Evolutionary conservation across 1,140 invertebrate genomes (phyloP), one percentile per base, ranked within the genome.

Genomic region (Microvelia longipes): DNA sequence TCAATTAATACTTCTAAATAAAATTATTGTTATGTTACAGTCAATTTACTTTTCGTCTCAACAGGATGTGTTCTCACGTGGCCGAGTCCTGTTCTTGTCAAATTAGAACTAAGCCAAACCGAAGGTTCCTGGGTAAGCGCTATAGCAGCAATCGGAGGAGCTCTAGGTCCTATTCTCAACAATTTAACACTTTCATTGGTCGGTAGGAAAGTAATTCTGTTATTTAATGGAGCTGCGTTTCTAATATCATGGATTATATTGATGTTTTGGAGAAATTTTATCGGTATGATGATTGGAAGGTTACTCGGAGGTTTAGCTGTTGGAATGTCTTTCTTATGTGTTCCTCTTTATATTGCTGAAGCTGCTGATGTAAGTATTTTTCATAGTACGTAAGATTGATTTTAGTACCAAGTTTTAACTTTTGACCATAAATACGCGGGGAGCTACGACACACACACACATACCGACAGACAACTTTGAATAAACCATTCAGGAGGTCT

Each of bases 51-150:
- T 2, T 50, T 61, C 27, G n/a, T 69, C 14, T 69, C 68, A n/a
- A 69, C 62, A 14, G 68, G 68, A 28, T 30, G 29, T 25, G 68
- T 69, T 19, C 26, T 69, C 13, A 50, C 62, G 30, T 69, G 68
- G 68, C 28, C 68, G 15, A 61, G 30, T 1, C 68, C 68, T 13
- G 50, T 66, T 13, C 25, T 69, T 0, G 61, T 62, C 5, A 30
- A 65, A 13, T 29, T 69, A 19, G 15, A 11, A 2, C 19, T 69
- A 13, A 19, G 27, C 2, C 27, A 29, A 1, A 24, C 1, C 2
- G 62, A 69, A 14, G 35, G 29, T 11, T n/a, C 68, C 1, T 62
- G 29, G 62, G 29, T 69, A 1, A 28, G 61, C 25, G 64, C 68
- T 11, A 25, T 69, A 2, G 28, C 28, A 11, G 29, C 61, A 1